Evolutionary conservation across 2,888 invertebrate genomes (phyloP).

Genomic region (Drosophila meridiana): DNA sequence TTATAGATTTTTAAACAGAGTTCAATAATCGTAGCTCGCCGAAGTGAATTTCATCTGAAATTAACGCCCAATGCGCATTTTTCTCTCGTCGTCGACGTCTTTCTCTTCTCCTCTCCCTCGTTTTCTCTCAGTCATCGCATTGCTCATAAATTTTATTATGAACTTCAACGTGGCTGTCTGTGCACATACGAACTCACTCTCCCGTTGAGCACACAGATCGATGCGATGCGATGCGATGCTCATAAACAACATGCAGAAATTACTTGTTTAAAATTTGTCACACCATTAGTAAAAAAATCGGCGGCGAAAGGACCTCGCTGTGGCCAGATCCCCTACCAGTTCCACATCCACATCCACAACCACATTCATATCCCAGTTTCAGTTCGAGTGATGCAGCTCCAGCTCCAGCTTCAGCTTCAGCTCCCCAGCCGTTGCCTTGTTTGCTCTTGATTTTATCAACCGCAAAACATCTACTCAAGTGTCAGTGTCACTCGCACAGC

Average conservation of each 20-base stretch:
- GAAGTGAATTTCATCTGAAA: slow-evolving; percentile 53
- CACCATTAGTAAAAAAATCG: slow-evolving; percentile 82
- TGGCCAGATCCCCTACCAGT: slow-evolving; percentile 42
- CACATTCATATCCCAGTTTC: slow-evolving; percentile 18
- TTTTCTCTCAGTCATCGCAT: slow-evolving; percentile 50
- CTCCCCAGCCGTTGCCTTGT: slow-evolving; percentile 59
- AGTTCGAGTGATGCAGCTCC: background rate
- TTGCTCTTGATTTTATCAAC: slow-evolving; percentile 83
- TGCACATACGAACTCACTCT: slow-evolving; percentile 44
- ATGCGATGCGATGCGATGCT: slow-evolving; percentile 72
- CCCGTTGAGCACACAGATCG: slow-evolving; percentile 63
- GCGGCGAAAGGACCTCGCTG: slow-evolving; percentile 78
- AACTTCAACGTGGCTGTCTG: slow-evolving; percentile 53
- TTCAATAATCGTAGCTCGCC: slow-evolving; percentile 63
- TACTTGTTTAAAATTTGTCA: slow-evolving; percentile 82
- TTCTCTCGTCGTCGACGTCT: background rate
- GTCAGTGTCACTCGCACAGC: slow-evolving; percentile 83
- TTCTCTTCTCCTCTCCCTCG: slow-evolving; percentile 1
- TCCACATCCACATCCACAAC: slow-evolving; percentile 37
- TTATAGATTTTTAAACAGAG: slow-evolving; percentile 78
- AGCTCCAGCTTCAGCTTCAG: slow-evolving; percentile 28
- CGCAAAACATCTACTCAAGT: slow-evolving; percentile 83
- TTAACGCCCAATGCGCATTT: slow-evolving; percentile 50
- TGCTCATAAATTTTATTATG: slow-evolving; percentile 82
- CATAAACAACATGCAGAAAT: slow-evolving; percentile 82